Base-by-base conservation (phyloP, 2,113 vertebrate species). In the Notechis scutatus region DNA sequence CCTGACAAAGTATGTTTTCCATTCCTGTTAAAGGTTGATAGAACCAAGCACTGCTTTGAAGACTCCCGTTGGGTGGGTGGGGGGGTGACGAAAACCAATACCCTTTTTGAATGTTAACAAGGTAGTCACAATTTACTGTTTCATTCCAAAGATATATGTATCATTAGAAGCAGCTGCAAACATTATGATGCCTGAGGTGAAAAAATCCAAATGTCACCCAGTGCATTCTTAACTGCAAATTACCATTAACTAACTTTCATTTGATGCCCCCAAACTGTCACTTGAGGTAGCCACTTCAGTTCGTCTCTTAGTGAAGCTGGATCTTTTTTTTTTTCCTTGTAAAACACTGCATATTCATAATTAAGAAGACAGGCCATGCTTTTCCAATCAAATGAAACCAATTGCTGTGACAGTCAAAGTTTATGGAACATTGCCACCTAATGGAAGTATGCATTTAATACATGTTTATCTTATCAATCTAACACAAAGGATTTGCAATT, bases 351-450 rank as follows among this genome's bases (percentile, higher is more conserved):
- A 91, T 45, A 94, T 93, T 45, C 18, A 23, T 74, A 91, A 54
- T 45, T 95, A 88, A 8, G 24, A 92, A 97, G 74, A 81, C 18
- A 96, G 54, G 85, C 90, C 94, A 15, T 2, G 2, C 93, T 96
- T 96, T 87, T 42, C 64, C 57, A 88, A n/a, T 34, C 88, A 93
- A 87, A 1, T 0, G 4, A 7, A 57, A 50, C 4, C 87, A 9
- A 0, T 0, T 54, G 0, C 21, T 92, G 54, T 29, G 90, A 93
- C 11, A 15, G 11, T 5, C 26, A 89, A 95, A 11, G 39, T 89
- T 97, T 97, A 57, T 96, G 93, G 87, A 94, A 96, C 1, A 96
- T 92, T 96, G 94, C 97, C 98, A 97, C 94, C 98, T 98, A 97
- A 96, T 94, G 98, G 95, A 74, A 4, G 0, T 54, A 91, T 87